A percentile compares a stretch with the other conserved stretches of the same genome.
phyloP scores from a whole-genome alignment of 37 sponge, comb jelly and placozoan genomes.

The Cliona cf. orientalis region DNA sequence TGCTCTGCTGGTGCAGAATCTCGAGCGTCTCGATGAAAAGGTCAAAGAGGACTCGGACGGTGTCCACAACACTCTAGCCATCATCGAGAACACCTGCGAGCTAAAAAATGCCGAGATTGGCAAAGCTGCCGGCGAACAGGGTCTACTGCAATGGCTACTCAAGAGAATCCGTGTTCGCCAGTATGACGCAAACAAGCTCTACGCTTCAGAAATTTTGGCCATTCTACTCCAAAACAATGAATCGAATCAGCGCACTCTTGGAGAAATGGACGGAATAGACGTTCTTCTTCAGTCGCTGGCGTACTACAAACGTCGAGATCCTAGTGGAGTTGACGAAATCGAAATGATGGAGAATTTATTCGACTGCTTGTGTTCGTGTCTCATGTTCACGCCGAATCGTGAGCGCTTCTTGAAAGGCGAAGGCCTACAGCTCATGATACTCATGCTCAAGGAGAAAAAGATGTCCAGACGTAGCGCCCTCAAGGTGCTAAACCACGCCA shows the following conservation, averaged over 20 bases:
- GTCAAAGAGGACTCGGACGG: constrained; percentile 92
- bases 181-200: constrained; percentile 97
- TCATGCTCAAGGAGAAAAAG: constrained; percentile 96
- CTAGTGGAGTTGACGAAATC: constrained; percentile 79
- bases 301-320: constrained; percentile 94
- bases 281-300: constrained; percentile 91
- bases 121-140: constrained; percentile 83
- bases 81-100: constrained; percentile 96
- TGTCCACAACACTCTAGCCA: constrained; percentile 90
- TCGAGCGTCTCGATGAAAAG: constrained; percentile 92
- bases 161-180: constrained; percentile 78
- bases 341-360: constrained; percentile 99
- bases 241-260: constrained; percentile 80
- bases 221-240: constrained; percentile 88
- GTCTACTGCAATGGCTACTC: constrained; percentile 89
- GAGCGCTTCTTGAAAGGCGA: constrained; percentile 94
- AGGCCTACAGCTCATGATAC: constrained; percentile 97
- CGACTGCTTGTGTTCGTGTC: constrained; percentile 92
- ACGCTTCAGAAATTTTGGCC: constrained; percentile 90
- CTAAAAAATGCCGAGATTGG: constrained; percentile 69
- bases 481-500: constrained; percentile 95
- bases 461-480: constrained; percentile 77
- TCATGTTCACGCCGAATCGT: constrained; percentile 87
- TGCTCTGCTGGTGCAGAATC: constrained; percentile 82
- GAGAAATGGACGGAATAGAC: constrained; percentile 92